Conservation (phyloP, 2,888 invertebrate genomes). For the Cephus spinipes region DNA sequence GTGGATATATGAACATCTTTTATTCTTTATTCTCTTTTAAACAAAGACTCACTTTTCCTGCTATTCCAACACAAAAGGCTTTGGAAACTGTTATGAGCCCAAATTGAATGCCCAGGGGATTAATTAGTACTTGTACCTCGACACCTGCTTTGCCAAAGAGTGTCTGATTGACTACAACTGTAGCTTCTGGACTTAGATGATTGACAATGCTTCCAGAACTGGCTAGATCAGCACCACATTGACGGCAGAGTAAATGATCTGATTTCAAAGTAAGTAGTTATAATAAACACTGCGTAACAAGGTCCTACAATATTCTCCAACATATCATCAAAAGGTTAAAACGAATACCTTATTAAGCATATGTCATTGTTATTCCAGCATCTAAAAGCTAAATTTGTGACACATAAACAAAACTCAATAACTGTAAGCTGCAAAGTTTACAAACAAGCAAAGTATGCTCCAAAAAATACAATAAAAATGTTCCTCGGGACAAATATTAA, state of each 20-base stretch:
- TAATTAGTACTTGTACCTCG: constrained; percentile 70
- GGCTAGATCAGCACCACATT: constrained; percentile 72
- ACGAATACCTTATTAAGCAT: constrained; percentile 17
- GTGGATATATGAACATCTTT: not conserved
- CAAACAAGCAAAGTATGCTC: not conserved
- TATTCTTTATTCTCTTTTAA: not conserved
- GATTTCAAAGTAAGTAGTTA: constrained; percentile 44
- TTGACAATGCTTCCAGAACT: constrained; percentile 70
- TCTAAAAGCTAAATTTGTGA: not conserved
- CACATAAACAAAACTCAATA: not conserved
- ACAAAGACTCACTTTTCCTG: constrained; percentile 66
- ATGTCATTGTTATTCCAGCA: not conserved
- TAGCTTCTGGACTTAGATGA: constrained; percentile 69
- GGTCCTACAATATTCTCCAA: not conserved
- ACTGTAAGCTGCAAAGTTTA: not conserved
- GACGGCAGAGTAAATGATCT: constrained; percentile 72
- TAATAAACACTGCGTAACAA: constrained; percentile 4
- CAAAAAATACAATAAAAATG: not conserved
- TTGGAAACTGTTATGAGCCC: constrained; percentile 69
- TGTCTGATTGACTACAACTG: constrained; percentile 67
- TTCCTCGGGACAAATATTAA: not conserved
- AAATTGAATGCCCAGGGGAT: constrained; percentile 71
- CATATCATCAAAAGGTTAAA: not conserved
- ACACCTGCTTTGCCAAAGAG: constrained; percentile 70
- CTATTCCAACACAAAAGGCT: constrained; percentile 69